phyloP scores from a whole-genome alignment of 35 echinoderm and acorn worm genomes.

The Antedon bifida region DNA sequence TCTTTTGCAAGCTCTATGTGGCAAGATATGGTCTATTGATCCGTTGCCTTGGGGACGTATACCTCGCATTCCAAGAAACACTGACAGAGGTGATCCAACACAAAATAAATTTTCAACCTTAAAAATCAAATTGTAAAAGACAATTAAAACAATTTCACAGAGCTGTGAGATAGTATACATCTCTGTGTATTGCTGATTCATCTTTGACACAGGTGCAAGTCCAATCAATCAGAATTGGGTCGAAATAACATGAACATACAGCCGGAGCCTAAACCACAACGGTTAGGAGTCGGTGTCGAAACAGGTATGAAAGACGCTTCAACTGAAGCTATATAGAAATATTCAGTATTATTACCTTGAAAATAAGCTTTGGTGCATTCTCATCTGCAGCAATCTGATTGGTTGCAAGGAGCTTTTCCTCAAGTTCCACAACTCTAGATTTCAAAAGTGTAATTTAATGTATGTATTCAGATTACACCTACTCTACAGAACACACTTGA shows the following conservation, averaged over 20 bases:
- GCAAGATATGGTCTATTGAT: constrained; percentile 64
- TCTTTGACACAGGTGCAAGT: too few species aligned
- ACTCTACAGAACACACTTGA: constrained; percentile 6
- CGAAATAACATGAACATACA: too few species aligned
- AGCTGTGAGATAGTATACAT: too few species aligned
- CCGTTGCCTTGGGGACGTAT: constrained; percentile 74
- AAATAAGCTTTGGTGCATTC: constrained; percentile 55
- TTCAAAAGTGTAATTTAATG: too few species aligned
- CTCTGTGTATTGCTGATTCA: too few species aligned
- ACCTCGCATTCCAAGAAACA: constrained; percentile 77
- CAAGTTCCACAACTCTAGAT: constrained; percentile 62
- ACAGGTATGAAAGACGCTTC: too few species aligned
- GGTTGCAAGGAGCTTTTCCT: constrained; percentile 67
- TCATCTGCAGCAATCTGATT: constrained; percentile 85
- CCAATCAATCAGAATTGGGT: too few species aligned
- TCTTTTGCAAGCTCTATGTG: constrained; percentile 57
- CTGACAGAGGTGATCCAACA: constrained; percentile 76
- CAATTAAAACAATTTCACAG: neutral
- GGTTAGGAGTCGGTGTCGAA: too few species aligned
- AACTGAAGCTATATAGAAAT: too few species aligned
- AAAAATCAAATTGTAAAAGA: neutral
- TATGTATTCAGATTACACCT: too few species aligned
- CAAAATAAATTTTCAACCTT: constrained; percentile 94
- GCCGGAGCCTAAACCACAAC: too few species aligned
- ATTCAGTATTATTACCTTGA: too few species aligned